Base-by-base conservation (phyloP, 2,113 vertebrate genomes). In the Chaetodon trifascialis region DNA sequence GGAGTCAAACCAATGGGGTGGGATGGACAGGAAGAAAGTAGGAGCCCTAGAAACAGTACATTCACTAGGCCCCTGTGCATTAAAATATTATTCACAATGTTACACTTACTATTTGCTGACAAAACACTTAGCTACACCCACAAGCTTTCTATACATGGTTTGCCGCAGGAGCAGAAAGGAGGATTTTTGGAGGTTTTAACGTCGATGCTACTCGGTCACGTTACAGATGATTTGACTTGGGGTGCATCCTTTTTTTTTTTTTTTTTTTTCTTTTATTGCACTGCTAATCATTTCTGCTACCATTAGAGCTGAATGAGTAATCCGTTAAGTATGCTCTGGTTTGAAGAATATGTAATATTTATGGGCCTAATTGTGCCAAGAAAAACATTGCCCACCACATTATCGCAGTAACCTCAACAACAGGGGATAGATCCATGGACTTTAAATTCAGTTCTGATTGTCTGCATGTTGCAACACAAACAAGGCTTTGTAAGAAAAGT, bases 391-490 rank as follows among this genome's bases (percentile, higher is more conserved):
- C 23, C 49, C 16, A 40, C n/a, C 8, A 76, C 42, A 68, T 21
- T 30, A 56, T 19, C 2, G 5, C n/a, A 23, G 34, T 42, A 44
- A 71, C 62, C 14, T 12, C 17, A 60, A 17, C n/a, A 59, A 25
- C 19, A 52, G 15, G 44, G 36, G 36, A 69, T 7, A 23, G 42
- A 70, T 70, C 47, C 17, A 11, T 75, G 21, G 36, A 25, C 36
- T 71, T 70, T 36, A 49, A 69, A 75, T 63, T 23, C 8, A 11
- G 21, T 63, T 55, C n/a, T 47, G 5, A 76, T 62, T 15, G 64
- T 80, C 38, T 69, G 16, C 59, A 59, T 64, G 23, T 59, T 66
- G 52, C 60, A 56, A 74, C 21, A 79, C n/a, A 60, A 62, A 47
- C 17, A 60, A 9, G n/a, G 17, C 76, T 65, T 40, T 72, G 2